These are phyloP conservation scores for Pogoniulus pusillus DNA, from an alignment of 2,797 vertebrate genomes.

Conservation along the genomic window DNA sequence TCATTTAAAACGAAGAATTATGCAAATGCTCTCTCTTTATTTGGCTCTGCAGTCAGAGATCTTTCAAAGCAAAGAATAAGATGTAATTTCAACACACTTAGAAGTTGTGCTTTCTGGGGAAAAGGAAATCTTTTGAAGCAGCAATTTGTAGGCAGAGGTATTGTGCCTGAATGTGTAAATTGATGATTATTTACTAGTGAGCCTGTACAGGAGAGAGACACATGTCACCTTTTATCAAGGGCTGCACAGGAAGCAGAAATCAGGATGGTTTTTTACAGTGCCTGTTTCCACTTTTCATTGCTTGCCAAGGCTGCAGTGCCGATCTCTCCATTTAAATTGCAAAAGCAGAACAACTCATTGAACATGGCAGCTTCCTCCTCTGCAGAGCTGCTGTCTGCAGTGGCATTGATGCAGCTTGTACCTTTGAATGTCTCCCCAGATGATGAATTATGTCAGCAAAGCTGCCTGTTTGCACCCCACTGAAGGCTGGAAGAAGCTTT, in stretches of 20 bases:
- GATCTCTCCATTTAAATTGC: conserved; percentile 48
- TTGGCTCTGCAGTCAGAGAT: conserved; percentile 43
- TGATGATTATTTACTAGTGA: conserved; percentile 73
- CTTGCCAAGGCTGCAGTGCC: conserved; percentile 24
- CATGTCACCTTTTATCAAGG: conserved; percentile 55
- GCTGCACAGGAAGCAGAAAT: conserved; percentile 38
- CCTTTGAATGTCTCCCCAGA: background rate
- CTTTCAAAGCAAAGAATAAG: conserved; percentile 69
- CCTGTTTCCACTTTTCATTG: conserved; percentile 29
- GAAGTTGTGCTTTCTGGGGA: conserved; percentile 46
- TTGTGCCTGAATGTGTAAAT: conserved; percentile 67
- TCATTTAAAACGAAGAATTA: conserved; percentile 60
- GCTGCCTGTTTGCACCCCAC: background rate
- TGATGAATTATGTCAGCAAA: background rate
- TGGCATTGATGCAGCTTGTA: background rate
- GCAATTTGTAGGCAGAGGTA: conserved; percentile 67
- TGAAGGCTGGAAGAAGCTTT: background rate
- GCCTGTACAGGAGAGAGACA: conserved; percentile 54
- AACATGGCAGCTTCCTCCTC: background rate
- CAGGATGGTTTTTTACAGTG: conserved; percentile 16
- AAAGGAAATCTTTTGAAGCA: conserved; percentile 69
- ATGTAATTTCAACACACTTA: conserved; percentile 70
- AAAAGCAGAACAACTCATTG: conserved; percentile 18
- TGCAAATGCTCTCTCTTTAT: conserved; percentile 66
- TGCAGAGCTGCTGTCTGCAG: background rate